Evolutionary conservation across 2,888 invertebrate genomes (phyloP), one percentile per base, ranked within the genome.

Genomic region (Ormyrus pomaceus): DNA sequence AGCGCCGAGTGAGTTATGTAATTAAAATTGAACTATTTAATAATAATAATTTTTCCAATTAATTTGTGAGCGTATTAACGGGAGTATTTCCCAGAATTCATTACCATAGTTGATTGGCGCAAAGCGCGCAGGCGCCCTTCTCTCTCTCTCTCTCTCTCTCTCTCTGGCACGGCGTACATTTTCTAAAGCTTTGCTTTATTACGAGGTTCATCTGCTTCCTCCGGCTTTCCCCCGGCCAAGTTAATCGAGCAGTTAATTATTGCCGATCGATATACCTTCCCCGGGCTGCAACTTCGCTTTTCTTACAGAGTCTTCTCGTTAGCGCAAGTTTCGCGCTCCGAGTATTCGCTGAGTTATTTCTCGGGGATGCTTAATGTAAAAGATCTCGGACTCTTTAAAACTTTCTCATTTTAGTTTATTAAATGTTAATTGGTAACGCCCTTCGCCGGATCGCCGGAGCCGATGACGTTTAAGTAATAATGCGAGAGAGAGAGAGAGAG

Each of bases 241-340:
- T 77, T 81, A 77, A 81, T 81, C 74, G 73, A 81, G 74, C 74
- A 66, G 61, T 46, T 81, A 77, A 77, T 81, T 81, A 81, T 81
- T 77, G 51, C 74, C 61, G 70, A 77, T 81, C 81, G 77, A 81
- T 81, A 74, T n/a, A n/a, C n/a, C 55, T 65, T 70, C 1, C 72
- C n/a, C 19, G 1, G 19, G 19, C 19, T 19, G 19, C 61, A 68
- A 77, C 74, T 81, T 70, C 58, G 65, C 77, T 70, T 81, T 81
- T 77, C 81, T 81, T 81, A 59, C 74, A 59, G 58, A 66, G 62
- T 64, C 76, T 76, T 64, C 70, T 74, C 48, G 65, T 80, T 77
- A 77, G 51, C 19, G 19, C 13, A 73, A 69, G 72, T 80, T 77
- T 69, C 69, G 45, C n/a, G 66, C 72, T 77, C 19, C 48, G 69